Evolutionary conservation across 2,888 invertebrate genomes (phyloP).

Genomic region (Mactromeris polynyma): DNA sequence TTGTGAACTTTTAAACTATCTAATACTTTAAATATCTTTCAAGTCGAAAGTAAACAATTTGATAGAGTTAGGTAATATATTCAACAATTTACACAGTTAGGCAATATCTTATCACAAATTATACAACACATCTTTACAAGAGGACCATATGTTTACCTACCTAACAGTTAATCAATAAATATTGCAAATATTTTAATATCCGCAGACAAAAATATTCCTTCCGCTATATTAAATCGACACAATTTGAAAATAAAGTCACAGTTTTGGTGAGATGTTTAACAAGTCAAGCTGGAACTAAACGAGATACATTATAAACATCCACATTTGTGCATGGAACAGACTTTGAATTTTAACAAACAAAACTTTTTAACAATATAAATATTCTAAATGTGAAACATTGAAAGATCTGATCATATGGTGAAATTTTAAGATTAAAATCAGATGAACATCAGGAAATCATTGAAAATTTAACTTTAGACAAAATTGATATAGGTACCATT

Average conservation of each 20-base stretch:
- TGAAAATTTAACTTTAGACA: no score
- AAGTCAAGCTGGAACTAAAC: background rate
- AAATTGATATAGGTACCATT: no score
- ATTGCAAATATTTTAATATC: conserved; percentile 13
- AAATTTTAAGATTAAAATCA: no score
- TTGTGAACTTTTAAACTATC: background rate
- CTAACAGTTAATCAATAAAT: conserved; percentile 12
- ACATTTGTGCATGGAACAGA: no score
- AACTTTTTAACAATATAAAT: no score
- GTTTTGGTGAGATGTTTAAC: background rate
- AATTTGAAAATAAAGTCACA: conserved; percentile 18
- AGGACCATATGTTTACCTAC: background rate
- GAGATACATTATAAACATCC: background rate
- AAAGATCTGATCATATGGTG: no score
- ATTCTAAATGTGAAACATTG: no score
- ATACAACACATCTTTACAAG: background rate
- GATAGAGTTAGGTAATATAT: background rate
- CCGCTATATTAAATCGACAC: background rate
- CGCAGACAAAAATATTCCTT: background rate
- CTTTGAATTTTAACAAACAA: no score
- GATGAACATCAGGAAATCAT: no score
- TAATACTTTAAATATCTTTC: background rate
- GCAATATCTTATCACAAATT: background rate
- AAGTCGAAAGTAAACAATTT: conserved; percentile 7
- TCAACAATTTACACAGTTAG: background rate